phyloP scores from a whole-genome alignment of 2,888 invertebrate species.

The Drosophila setosimentum region DNA sequence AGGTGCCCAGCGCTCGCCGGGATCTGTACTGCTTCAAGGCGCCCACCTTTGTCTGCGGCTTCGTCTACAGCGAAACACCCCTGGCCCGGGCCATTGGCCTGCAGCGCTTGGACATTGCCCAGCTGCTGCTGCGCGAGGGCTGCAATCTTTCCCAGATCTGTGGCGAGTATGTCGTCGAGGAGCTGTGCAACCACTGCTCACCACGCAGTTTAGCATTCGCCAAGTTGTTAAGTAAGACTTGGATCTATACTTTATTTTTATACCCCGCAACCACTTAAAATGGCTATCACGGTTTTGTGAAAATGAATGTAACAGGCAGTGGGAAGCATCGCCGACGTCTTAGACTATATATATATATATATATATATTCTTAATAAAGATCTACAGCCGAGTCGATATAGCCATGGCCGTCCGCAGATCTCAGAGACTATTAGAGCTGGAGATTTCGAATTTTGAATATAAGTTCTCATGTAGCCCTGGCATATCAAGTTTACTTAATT shows the following conservation, averaged over 20 bases:
- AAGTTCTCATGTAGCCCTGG: neutral
- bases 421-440: neutral
- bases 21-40: constrained; percentile 86
- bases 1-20: constrained; percentile 85
- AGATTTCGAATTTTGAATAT: neutral
- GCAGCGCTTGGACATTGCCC: constrained; percentile 81
- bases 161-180: constrained; percentile 74
- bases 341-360: too few species aligned
- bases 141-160: constrained; percentile 79
- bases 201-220: constrained; percentile 70
- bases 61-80: constrained; percentile 88
- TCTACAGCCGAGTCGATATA: too few species aligned
- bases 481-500: too few species aligned
- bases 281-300: neutral
- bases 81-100: constrained; percentile 87
- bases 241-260: too few species aligned
- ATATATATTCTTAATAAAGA: too few species aligned
- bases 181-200: constrained; percentile 64
- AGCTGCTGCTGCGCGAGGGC: constrained; percentile 83
- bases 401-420: too few species aligned
- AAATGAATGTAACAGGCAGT: neutral
- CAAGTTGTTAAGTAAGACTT: constrained; percentile 78
- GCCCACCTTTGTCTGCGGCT: constrained; percentile 61
- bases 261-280: neutral
- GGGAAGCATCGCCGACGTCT: neutral